A percentile compares a stretch with the other conserved stretches of the same genome.
phyloP scores from a whole-genome alignment of 2,113 vertebrate genomes.

The Romanogobio albipinnatus region DNA sequence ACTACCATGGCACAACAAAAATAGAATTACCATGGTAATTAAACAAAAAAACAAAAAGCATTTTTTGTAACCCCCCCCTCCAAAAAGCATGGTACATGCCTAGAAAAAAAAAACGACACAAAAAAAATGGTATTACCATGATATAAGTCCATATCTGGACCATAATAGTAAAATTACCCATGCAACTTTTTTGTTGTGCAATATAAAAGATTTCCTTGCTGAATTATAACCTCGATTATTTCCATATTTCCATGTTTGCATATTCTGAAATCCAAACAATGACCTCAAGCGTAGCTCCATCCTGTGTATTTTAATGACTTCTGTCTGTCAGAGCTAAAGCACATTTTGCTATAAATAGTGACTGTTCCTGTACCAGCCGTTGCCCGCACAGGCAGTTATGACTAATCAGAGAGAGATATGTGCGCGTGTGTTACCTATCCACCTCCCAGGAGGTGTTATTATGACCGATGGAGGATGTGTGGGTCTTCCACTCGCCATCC shows the following conservation, averaged over 20 bases:
- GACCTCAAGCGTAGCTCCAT: background rate
- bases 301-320: background rate
- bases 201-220: background rate
- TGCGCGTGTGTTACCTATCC: conserved; percentile 78
- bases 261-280: background rate
- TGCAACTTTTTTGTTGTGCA: background rate
- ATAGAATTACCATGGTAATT: too few relatives aligned
- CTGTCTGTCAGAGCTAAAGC: background rate
- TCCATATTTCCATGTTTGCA: background rate
- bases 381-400: conserved; percentile 26
- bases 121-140: background rate
- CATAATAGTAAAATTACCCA: too few relatives aligned
- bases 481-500: conserved; percentile 79
- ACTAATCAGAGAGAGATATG: conserved; percentile 34
- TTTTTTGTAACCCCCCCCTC: background rate
- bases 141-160: too few relatives aligned
- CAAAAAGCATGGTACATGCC: background rate
- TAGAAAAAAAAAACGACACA: background rate
- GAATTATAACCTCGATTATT: background rate
- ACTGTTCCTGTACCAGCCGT: background rate
- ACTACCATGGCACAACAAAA: too few relatives aligned
- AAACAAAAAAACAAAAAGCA: background rate
- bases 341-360: conserved; percentile 33
- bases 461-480: conserved; percentile 85
- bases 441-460: conserved; percentile 81